Base-by-base conservation (phyloP, 1,140 invertebrate species). In the Heliothis virescens region DNA sequence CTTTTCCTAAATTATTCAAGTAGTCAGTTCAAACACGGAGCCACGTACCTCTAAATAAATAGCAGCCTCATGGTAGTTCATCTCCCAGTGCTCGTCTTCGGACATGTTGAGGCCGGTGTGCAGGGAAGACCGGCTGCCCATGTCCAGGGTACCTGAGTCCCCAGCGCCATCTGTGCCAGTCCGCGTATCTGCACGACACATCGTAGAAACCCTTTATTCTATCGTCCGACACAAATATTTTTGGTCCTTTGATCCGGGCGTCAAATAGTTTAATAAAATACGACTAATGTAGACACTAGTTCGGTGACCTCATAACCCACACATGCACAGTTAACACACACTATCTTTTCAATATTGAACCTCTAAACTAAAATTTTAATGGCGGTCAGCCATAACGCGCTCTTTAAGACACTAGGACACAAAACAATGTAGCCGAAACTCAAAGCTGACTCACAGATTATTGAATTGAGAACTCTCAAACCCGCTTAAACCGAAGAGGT, bases 61-160 rank as follows among this genome's bases (percentile, higher is more conserved):
- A 69, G 98, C 97, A 59, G 98, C 98, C 90, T 98, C 98, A 87
- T 98, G 97, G 93, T 98, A 98, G 93, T 98, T 98, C 96, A 98
- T 97, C 89, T 98, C 96, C 98, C 98, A 98, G 83, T 96, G 96
- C 86, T 96, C 94, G 29, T 95, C 95, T 69, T 94, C 94, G 5
- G 95, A 93, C 89, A 94, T 90, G 80, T 94, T 90, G 71, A 95
- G 88, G 9, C 92, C 91, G n/a, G 94, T 92, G 87, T 94, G 93
- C n/a, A 92, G 89, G 0, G 91, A 95, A 21, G 92, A 95, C 65
- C 92, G 87, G 89, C 91, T 95, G 83, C 94, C 94, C 87, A 95
- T 91, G 86, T 95, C 94, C 84, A 95, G 83, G 7, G 91, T 90
- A 29, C 89, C 91, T 7, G 87, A 79, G 67, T 94, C 89, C 41